A percentile compares a stretch with the other conserved stretches of the same genome.
Conservation (phyloP, 2,888 invertebrate species). For the Scaptomyza reducta region DNA sequence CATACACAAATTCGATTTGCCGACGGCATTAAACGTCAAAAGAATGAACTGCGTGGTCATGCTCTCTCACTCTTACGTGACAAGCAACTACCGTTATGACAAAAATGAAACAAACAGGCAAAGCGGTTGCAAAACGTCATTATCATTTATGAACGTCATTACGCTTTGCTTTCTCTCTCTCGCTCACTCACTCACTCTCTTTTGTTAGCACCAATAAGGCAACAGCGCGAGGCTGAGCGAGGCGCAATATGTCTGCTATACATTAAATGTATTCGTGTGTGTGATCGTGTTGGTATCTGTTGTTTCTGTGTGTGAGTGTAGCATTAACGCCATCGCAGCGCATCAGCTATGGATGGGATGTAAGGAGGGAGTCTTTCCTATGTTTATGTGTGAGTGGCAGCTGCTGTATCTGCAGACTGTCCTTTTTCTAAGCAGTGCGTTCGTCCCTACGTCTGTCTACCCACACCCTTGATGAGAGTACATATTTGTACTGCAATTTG, state of each 20-base stretch:
- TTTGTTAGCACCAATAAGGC: constrained; percentile 56
- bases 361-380: constrained; percentile 1
- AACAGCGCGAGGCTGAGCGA: constrained; percentile 27
- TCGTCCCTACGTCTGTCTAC: constrained; percentile 49
- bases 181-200: constrained; percentile 15
- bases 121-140: constrained; percentile 56
- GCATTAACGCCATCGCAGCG: constrained; percentile 45
- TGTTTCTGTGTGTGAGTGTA: constrained; percentile 3
- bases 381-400: constrained; percentile 39
- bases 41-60: constrained; percentile 55
- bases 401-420: constrained; percentile 68
- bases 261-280: constrained; percentile 7
- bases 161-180: constrained; percentile 18
- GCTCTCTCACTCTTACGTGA: constrained; percentile 66
- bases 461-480: constrained; percentile 55
- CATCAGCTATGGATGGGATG: constrained; percentile 13
- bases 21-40: constrained; percentile 59
- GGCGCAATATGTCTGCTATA: constrained; percentile 54
- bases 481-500: constrained; percentile 82
- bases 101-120: constrained; percentile 37
- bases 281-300: not conserved
- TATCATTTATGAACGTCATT: constrained; percentile 59
- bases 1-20: constrained; percentile 40
- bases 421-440: constrained; percentile 70
- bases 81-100: constrained; percentile 61